Base-by-base conservation (phyloP, 2,888 invertebrate genomes). In the Lissocephala sabroskyi region DNA sequence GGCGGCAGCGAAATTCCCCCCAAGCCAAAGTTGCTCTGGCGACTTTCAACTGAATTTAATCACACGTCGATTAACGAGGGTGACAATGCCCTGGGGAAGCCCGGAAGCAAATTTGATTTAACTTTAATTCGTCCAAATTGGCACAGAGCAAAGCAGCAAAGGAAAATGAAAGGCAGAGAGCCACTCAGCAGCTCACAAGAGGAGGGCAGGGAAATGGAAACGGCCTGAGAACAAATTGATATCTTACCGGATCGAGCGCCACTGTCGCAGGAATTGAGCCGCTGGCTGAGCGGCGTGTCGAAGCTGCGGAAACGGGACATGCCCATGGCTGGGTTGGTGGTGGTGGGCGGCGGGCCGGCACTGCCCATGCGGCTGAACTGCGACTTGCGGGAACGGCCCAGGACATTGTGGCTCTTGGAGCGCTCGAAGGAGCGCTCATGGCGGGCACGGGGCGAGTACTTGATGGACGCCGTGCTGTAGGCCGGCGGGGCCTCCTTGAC, bases 221-320 rank as follows among this genome's bases (percentile, higher is more conserved):
- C n/a, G n/a, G n/a, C n/a, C n/a, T n/a, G n/a, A n/a, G n/a, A n/a
- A n/a, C n/a, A n/a, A n/a, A n/a, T n/a, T n/a, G n/a, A n/a, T n/a
- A n/a, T n/a, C 75, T 75, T 56, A 85, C 85, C 85, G 63, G 85
- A 85, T 71, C 85, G 75, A 10, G 85, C 85, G 30, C 85, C 85
- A 49, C 85, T 85, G 62, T 61, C 88, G 84, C 87, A 88, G 74
- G 63, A 87, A 81, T 76, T 86, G 57, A 82, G 78, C 44, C 79
- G 85, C 73, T 76, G 85, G 80, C 63, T 87, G 65, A 79, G 70
- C 32, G 78, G 86, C 58, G 88, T 87, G 57, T 90, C 90, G 53
- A 90, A 85, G 67, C 90, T 90, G 37, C 90, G 83, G 71, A 90
- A 90, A 4, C 90, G 88, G 79, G 89, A 87, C 26, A 87, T 87